Evolutionary conservation across 2,113 vertebrate species (phyloP), one percentile per base, ranked within the genome.

Genomic region (Regulus satrapa): DNA sequence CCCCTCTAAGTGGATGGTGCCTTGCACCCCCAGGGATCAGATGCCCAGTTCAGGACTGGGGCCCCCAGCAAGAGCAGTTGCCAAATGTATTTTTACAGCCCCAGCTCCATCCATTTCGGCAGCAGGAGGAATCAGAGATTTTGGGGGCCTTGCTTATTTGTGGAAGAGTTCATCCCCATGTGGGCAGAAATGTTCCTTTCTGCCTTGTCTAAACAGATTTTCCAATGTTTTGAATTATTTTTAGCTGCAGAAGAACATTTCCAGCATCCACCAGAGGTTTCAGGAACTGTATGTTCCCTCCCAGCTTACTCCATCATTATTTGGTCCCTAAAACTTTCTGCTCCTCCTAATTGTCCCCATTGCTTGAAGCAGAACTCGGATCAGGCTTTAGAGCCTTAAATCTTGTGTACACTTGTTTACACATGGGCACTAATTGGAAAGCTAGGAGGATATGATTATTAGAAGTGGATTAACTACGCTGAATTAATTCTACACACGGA

Each of bases 401-500:
- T 18, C 63, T 73, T 69, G 71, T 55, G 43, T 90, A 40, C 12
- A 0, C 21, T 88, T 88, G 51, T 96, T 96, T 94, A 88, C 38
- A 79, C n/a, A 23, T 3, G 16, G 67, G 5, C 38, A 34, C 46
- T 92, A 82, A 82, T 51, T 85, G 43, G 66, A 89, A 94, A 78
- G 89, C 85, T 59, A 48, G 26, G 58, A 73, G 58, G 32, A 68
- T 69, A 83, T 61, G 75, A 68, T 92, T 88, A 90, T 92, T 95
- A 66, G 45, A 94, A 83, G 91, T 92, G 79, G 91, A 91, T 95
- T 95, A 95, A 80, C 55, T 26, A 62, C 79, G 83, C 62, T 62
- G 83, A 88, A 95, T 94, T 96, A 86, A 86, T 88, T 94, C 91
- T 73, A 64, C 45, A 80, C 71, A 59, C 5, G 51, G 69, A 40